These are phyloP conservation scores for Latrodectus geometricus DNA, from an alignment of 1,140 invertebrate species.

Conservation along the genomic window DNA sequence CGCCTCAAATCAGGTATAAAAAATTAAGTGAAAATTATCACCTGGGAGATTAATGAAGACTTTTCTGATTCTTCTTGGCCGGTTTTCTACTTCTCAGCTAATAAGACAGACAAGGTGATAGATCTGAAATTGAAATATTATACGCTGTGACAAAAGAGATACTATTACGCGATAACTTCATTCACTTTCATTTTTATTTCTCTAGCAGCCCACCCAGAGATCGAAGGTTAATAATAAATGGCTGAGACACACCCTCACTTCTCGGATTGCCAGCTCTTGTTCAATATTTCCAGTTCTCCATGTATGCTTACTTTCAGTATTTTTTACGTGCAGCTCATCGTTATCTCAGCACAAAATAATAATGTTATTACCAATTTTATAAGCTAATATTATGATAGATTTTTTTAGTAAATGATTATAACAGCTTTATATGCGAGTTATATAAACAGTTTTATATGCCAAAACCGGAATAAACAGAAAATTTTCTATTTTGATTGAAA, in stretches of 20 bases:
- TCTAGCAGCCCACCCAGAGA: slow-evolving; percentile 24
- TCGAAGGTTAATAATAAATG: slow-evolving; percentile 42
- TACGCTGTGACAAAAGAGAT: slow-evolving; percentile 32
- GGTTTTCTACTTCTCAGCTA: slow-evolving; percentile 11
- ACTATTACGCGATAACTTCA: slow-evolving; percentile 50
- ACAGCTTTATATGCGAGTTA: no score
- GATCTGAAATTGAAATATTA: slow-evolving; percentile 58
- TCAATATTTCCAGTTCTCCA: slow-evolving; percentile 31
- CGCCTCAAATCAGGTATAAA: background rate
- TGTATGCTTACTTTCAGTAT: background rate
- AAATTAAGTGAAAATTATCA: background rate
- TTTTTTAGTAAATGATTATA: no score
- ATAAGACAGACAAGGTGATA: slow-evolving; percentile 35
- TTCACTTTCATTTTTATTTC: slow-evolving; percentile 30
- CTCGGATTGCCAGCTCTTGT: slow-evolving; percentile 3
- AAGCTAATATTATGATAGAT: no score
- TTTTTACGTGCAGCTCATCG: background rate
- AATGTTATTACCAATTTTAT: no score
- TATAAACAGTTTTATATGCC: no score
- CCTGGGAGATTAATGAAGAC: slow-evolving; percentile 10
- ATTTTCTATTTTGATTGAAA: no score
- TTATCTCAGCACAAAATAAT: background rate
- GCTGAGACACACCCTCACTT: slow-evolving; percentile 22
- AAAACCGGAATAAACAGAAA: no score
- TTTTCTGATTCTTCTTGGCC: background rate